Evolutionary conservation across 2,888 invertebrate species (phyloP), one percentile per base, ranked within the genome.

Genomic region (Salpingus planirostris): DNA sequence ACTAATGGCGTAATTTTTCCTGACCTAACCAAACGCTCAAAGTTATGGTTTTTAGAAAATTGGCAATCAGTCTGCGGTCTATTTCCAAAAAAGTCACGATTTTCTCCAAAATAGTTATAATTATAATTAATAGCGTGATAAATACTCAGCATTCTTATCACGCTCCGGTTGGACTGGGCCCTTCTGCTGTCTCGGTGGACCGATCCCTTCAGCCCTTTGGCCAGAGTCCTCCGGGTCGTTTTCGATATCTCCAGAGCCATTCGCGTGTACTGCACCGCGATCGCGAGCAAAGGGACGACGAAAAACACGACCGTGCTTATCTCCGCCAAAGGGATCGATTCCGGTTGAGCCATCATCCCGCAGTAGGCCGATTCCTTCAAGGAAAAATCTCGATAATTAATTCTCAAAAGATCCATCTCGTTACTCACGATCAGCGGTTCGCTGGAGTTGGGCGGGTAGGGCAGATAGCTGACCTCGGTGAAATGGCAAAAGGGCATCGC

Each of bases 281-380:
- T 81, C 12, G 88, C 64, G 2, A 80, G 44, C 69, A 80, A 71
- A 3, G 80, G 80, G 11, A 77, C 60, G 30, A 89, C 71, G 68
- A 92, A 92, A 65, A 91, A 90, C 44, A 88, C 66, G 38, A 86
- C 71, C 43, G 80, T 80, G 56, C 89, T 88, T 18, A 86, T 59
- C 58, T 90, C 88, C 54, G 87, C 78, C 2, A 90, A 66, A 0
- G 86, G 86, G 33, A 78, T 74, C 3, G 74, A 58, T 6, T 70
- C 59, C 1, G 75, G 71, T 38, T 70, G 70, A 2, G 71, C 68
- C 40, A 79, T 68, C 70, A 87, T 78, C 2, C 76, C 78, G 57
- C 89, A 90, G 62, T 87, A 81, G 0, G 86, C 88, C 0, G 87
- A 87, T 48, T 88, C 79, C 54, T 67, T 47, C n/a, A n/a, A n/a